A percentile compares a stretch with the other conserved stretches of the same genome.
These are phyloP conservation scores for Astatotilapia flaviijosephi DNA, from an alignment of 2,113 vertebrate genomes.

Conservation along the genomic window DNA sequence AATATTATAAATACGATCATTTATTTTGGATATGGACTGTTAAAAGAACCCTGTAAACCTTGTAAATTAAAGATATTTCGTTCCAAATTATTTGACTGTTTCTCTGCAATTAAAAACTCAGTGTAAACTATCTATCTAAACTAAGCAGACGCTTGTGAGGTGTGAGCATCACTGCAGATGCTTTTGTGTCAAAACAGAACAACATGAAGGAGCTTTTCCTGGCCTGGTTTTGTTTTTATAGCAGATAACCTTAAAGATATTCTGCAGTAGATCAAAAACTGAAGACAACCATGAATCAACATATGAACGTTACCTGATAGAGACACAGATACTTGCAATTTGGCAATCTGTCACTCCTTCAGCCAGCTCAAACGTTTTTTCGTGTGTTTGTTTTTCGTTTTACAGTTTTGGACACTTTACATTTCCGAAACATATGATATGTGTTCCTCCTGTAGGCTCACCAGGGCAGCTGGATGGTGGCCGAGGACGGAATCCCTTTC, in stretches of 20 bases:
- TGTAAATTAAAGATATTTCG: accelerated
- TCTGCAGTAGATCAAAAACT: neutral
- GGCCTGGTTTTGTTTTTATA: neutral
- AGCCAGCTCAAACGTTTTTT: neutral
- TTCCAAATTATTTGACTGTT: neutral
- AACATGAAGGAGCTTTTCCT: neutral
- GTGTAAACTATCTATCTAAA: neutral
- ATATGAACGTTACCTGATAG: neutral
- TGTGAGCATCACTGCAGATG: neutral
- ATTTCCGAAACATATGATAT: neutral
- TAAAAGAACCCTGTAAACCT: neutral
- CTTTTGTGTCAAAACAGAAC: neutral
- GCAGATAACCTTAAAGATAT: neutral
- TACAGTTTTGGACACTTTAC: neutral
- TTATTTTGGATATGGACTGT: neutral
- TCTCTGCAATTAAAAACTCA: neutral
- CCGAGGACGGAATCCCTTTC: accelerated
- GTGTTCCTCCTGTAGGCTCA: neutral
- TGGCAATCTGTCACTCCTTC: neutral
- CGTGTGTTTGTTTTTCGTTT: accelerated
- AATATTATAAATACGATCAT: neutral
- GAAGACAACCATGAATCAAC: neutral
- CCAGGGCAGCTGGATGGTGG: neutral
- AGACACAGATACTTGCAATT: neutral
- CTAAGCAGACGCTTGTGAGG: neutral